Percentiles rank a stretch among this genome's conserved stretches.
Evolutionary conservation across 2,888 invertebrate species (phyloP).

Genomic region (Brachycybe producta): DNA sequence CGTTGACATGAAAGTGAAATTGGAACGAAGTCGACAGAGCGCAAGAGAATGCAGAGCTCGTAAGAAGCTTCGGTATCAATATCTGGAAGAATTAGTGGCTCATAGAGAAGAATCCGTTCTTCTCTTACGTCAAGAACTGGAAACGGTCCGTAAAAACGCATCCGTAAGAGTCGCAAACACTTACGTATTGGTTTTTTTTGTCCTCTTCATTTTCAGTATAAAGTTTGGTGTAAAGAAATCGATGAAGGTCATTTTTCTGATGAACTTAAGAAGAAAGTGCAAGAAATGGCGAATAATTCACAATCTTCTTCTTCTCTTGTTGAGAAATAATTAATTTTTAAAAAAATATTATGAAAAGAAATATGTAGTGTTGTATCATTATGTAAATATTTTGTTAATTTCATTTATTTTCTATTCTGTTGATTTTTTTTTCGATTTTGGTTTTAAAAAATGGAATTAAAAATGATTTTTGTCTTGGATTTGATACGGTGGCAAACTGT

Average conservation of each 20-base stretch:
- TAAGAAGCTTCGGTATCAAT: conserved; percentile 92
- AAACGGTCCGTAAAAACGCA: conserved; percentile 62
- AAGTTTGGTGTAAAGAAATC: conserved; percentile 63
- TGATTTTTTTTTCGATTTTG: no score
- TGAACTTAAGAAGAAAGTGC: conserved; percentile 56
- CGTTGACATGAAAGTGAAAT: conserved; percentile 85
- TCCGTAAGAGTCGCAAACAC: no score
- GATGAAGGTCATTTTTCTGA: conserved; percentile 70
- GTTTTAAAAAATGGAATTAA: no score
- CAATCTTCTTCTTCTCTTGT: no score
- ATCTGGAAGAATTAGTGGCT: conserved; percentile 84
- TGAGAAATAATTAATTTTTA: no score
- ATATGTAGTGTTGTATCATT: no score
- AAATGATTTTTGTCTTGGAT: no score
- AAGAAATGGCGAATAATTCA: no score
- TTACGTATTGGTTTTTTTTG: neutral
- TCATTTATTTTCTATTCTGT: no score
- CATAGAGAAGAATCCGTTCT: conserved; percentile 86
- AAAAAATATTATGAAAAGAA: no score
- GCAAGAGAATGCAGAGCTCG: conserved; percentile 93
- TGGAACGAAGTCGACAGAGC: conserved; percentile 91
- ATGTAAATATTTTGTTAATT: no score
- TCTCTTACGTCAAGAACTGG: conserved; percentile 72
- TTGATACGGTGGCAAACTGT: no score
- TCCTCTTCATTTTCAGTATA: conserved; percentile 46